phyloP scores from a whole-genome alignment of 1,140 invertebrate species.

The Phymorhynchus buccinoides region DNA sequence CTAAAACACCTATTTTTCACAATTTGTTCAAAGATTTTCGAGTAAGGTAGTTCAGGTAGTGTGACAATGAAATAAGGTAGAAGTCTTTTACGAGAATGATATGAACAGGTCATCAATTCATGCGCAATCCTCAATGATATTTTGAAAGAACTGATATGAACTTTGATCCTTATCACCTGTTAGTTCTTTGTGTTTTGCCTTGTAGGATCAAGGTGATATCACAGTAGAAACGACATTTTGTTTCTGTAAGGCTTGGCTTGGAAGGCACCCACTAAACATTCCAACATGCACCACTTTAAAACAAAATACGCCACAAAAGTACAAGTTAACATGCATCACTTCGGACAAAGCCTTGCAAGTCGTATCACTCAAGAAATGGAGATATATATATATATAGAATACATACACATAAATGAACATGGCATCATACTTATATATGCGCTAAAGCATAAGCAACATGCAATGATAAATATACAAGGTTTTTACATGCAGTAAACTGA shows the following conservation, averaged over 20 bases:
- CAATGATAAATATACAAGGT: not conserved
- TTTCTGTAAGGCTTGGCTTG: slow-evolving; percentile 16
- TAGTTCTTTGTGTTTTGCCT: not conserved
- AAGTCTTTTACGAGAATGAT: no score
- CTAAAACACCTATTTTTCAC: no score
- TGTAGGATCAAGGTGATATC: slow-evolving; percentile 1
- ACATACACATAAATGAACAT: no score
- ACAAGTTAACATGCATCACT: not conserved
- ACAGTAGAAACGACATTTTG: slow-evolving; percentile 2
- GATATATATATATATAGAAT: no score
- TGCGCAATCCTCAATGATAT: not conserved
- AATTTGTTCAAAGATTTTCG: no score
- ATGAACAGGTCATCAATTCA: no score
- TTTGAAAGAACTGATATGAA: not conserved
- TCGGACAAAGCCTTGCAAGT: not conserved
- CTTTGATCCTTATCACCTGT: not conserved
- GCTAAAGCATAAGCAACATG: no score
- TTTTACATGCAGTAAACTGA: no score
- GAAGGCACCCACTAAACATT: not conserved
- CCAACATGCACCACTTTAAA: no score
- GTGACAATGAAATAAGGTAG: no score
- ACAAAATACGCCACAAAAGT: not conserved
- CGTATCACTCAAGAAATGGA: not conserved
- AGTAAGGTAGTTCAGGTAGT: no score
- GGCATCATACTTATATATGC: no score